Conservation (phyloP, 2,113 vertebrate genomes). For the Dipodomys ordii region DNA sequence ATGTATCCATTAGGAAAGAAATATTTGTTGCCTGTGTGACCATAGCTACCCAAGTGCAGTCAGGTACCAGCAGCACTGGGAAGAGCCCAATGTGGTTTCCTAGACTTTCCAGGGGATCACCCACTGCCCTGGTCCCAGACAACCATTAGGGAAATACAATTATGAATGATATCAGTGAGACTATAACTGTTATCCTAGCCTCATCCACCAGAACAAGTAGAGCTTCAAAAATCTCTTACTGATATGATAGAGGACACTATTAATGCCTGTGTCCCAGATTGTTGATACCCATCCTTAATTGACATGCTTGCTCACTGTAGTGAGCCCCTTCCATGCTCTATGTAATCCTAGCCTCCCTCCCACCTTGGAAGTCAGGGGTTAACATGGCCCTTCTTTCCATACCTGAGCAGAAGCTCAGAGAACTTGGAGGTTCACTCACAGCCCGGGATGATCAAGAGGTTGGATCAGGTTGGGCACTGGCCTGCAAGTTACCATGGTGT, state of each 20-base stretch:
- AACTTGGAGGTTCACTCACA: neutral
- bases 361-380: neutral
- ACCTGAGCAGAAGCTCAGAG: neutral
- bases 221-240: neutral
- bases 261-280: too few species aligned
- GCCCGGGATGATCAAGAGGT: neutral
- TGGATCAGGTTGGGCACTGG: neutral
- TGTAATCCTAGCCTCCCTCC: neutral
- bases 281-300: neutral
- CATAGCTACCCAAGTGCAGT: slow-evolving; percentile 46
- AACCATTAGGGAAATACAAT: slow-evolving; percentile 55
- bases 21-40: slow-evolving; percentile 26
- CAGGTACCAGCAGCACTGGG: neutral
- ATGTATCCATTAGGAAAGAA: slow-evolving; percentile 48
- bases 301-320: neutral
- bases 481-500: neutral
- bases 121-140: neutral
- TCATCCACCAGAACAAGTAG: neutral
- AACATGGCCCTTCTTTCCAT: neutral
- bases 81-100: neutral
- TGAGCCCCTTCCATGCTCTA: neutral
- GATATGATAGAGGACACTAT: neutral
- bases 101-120: slow-evolving; percentile 1
- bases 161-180: slow-evolving; percentile 55
- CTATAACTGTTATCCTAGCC: neutral